Base-by-base conservation (phyloP, 2,888 invertebrate species). In the Rhagonycha lutea region DNA sequence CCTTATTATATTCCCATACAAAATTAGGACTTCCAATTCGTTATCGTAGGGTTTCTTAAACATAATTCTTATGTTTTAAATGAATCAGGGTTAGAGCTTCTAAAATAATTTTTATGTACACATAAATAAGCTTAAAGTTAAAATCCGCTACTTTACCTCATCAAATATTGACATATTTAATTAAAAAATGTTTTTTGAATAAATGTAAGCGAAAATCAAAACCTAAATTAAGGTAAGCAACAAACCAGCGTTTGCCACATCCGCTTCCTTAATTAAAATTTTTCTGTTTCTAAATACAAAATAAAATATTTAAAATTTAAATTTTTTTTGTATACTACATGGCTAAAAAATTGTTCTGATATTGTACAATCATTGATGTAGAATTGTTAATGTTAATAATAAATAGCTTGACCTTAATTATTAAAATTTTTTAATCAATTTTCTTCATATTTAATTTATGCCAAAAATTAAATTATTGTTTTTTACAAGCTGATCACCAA, bases 401-500 rank as follows among this genome's bases (percentile, higher is more conserved):
- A 12, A 32, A 32, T n/a, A 0, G 5, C 4, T n/a, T 32, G 12
- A 5, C 4, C 7, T 2, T 47, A 47, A 47, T 47, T 47, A n/a
- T 4, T 23, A 24, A 4, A 3, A n/a, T n/a, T n/a, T n/a, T n/a
- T n/a, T n/a, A 63, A 11, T 23, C 63, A 11, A 63, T 23, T 63
- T 63, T 14, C 12, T 24, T 14, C 14, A 18, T 23, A 4, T 62
- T 18, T 62, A 65, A 65, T 14, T 65, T 65, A 65, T 24, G 18
- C 24, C 12, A 65, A 63, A 65, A 62, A 47, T 47, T 47, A 47
- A 18, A 12, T 24, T 24, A 65, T 65, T 65, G 24, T 65, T 65
- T 65, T 24, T 18, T 67, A 28, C 14, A 69, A 61, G 63, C 63
- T 32, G 26, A 69, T 68, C 71, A 69, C 61, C 73, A 71, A 73